phyloP scores from a whole-genome alignment of 1,140 invertebrate species.

The Heliconius congener region DNA sequence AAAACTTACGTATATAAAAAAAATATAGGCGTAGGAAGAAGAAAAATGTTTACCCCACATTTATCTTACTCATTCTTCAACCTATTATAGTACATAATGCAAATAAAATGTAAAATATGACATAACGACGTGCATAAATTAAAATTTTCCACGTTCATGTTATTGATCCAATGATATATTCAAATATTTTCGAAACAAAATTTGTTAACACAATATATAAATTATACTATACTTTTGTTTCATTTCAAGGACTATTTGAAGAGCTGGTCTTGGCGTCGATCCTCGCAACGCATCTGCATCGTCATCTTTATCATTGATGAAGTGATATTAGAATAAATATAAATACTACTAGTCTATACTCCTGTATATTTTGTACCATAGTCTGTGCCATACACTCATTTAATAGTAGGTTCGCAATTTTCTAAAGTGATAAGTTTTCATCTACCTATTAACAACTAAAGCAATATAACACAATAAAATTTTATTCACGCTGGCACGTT shows the following conservation, averaged over 20 bases:
- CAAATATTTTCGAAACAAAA: not conserved
- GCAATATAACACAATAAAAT: conserved; percentile 76
- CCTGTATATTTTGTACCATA: conserved; percentile 80
- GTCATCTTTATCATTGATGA: conserved; percentile 75
- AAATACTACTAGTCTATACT: conserved; percentile 59
- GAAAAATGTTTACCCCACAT: no score
- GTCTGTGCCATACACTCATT: conserved; percentile 75
- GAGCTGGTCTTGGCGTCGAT: conserved; percentile 53
- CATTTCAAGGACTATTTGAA: conserved; percentile 51
- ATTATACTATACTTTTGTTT: conserved; percentile 9
- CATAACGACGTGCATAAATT: not conserved
- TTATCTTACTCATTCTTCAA: no score
- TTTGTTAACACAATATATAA: not conserved
- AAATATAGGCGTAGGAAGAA: no score
- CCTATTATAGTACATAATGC: no score
- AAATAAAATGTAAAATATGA: not conserved
- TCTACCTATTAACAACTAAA: conserved; percentile 62
- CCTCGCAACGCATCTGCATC: conserved; percentile 57
- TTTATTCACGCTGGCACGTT: conserved; percentile 74
- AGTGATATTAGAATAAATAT: conserved; percentile 78
- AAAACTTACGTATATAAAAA: no score
- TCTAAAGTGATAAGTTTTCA: conserved; percentile 67
- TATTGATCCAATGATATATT: not conserved
- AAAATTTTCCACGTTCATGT: no score
- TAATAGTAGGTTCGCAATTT: conserved; percentile 69